Conservation (phyloP, 2,797 vertebrate genomes). For the Myripristis murdjan region DNA sequence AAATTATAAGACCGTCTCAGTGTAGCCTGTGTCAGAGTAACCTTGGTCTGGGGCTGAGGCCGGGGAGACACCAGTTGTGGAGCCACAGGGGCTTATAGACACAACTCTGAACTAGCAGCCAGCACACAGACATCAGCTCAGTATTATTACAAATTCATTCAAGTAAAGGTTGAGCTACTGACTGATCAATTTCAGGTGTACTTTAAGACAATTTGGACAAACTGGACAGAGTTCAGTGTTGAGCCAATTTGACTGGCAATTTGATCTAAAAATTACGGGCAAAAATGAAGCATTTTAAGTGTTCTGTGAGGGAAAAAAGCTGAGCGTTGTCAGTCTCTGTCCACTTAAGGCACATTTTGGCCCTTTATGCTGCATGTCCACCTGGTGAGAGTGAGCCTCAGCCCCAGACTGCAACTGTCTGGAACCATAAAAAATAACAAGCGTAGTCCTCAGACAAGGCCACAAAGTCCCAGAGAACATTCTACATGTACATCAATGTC, state of each 20-base stretch:
- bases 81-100: constrained; percentile 50
- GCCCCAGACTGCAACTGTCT: constrained; percentile 68
- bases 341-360: constrained; percentile 79
- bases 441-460: constrained; percentile 75
- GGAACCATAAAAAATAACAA: constrained; percentile 61
- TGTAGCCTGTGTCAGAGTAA: constrained; percentile 74
- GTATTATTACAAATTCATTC: constrained; percentile 35
- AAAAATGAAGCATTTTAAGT: not conserved
- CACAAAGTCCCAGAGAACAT: constrained; percentile 67
- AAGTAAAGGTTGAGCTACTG: constrained; percentile 35
- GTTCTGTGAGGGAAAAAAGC: constrained; percentile 1
- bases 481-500: constrained; percentile 26
- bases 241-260: constrained; percentile 42
- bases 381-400: constrained; percentile 69
- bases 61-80: constrained; percentile 52
- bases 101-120: constrained; percentile 33
- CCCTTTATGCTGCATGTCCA: constrained; percentile 58
- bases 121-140: constrained; percentile 20
- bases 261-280: constrained; percentile 35
- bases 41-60: constrained; percentile 79
- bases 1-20: constrained; percentile 68
- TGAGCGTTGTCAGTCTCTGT: constrained; percentile 53
- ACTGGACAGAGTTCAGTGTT: constrained; percentile 1
- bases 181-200: constrained; percentile 23
- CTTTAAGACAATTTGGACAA: not conserved